phyloP scores from a whole-genome alignment of 2,113 vertebrate genomes.

The Pardalotus punctatus region DNA sequence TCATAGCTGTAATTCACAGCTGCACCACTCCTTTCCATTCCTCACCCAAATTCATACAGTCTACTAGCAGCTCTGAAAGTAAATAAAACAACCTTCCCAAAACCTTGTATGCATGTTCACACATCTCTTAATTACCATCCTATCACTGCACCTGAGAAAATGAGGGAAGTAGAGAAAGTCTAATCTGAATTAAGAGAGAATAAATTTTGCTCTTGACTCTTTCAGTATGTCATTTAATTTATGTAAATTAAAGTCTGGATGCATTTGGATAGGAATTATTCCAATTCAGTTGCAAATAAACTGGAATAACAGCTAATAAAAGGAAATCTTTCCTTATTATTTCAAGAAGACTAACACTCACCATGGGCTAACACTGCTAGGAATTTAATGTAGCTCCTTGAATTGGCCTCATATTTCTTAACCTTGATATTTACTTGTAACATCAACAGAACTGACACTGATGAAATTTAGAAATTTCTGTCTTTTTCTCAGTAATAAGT shows the following conservation, averaged over 20 bases:
- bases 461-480: background rate
- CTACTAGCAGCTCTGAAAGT: background rate
- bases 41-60: background rate
- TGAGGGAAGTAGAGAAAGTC: background rate
- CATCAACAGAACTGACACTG: background rate
- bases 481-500: background rate
- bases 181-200: background rate
- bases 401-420: background rate
- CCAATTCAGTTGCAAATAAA: background rate
- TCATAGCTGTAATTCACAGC: background rate
- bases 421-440: background rate
- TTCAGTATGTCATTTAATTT: background rate
- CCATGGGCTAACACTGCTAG: background rate
- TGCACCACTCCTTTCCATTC: background rate
- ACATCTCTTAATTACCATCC: background rate
- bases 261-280: background rate
- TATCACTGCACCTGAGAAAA: background rate
- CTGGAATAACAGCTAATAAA: constrained; percentile 41
- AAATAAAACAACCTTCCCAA: background rate
- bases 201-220: background rate
- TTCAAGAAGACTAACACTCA: background rate
- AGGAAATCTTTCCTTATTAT: constrained; percentile 7
- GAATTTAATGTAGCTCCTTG: constrained; percentile 26
- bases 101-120: background rate
- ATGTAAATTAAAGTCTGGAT: background rate